Conservation (phyloP, 2,797 vertebrate genomes). For the Mormyrops boulengeri region DNA sequence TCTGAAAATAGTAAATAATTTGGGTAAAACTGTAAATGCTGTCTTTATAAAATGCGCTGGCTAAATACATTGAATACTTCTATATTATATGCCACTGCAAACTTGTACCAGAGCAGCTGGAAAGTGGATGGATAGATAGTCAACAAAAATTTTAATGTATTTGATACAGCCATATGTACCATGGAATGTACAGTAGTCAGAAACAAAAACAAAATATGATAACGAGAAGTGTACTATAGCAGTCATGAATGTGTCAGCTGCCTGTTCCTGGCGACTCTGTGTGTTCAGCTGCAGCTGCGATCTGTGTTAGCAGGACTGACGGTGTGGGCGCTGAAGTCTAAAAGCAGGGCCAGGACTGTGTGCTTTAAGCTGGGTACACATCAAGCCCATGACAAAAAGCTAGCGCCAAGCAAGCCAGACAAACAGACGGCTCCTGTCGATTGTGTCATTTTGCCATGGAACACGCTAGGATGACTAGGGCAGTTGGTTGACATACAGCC, state of each 20-base stretch:
- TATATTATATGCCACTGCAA: neutral
- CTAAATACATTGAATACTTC: neutral
- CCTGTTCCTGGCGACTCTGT: constrained; percentile 49
- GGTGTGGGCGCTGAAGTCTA: constrained; percentile 22
- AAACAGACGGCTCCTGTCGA: neutral
- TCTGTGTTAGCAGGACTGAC: constrained; percentile 51
- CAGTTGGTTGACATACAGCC: neutral
- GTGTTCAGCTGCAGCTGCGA: constrained; percentile 56
- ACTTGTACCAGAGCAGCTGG: neutral
- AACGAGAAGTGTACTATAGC: neutral
- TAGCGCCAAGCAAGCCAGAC: neutral
- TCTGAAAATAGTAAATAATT: neutral
- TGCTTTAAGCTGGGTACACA: neutral
- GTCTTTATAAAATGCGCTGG: neutral
- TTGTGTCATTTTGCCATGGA: neutral
- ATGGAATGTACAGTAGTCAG: neutral
- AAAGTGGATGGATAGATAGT: neutral
- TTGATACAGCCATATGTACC: neutral
- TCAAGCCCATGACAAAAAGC: neutral
- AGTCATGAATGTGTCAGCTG: constrained; percentile 46
- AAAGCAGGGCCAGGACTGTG: constrained; percentile 18
- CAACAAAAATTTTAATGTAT: neutral
- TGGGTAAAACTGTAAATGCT: neutral
- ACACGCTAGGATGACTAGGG: neutral
- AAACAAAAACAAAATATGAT: neutral